Evolutionary conservation across 1,140 invertebrate species (phyloP).

Genomic region (Ruditapes philippinarum): DNA sequence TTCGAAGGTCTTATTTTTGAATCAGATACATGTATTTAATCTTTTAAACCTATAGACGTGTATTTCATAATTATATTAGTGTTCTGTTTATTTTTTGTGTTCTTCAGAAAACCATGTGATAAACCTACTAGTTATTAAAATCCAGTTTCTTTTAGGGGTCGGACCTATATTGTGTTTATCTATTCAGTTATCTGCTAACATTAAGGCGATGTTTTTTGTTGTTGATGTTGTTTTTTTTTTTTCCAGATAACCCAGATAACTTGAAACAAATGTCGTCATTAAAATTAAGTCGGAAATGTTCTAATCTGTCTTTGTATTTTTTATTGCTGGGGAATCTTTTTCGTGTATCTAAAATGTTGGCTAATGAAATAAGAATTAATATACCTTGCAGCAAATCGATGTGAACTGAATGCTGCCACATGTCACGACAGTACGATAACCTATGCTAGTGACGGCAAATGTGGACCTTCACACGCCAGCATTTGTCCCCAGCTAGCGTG

Average conservation of each 20-base stretch:
- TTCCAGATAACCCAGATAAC: too few species aligned
- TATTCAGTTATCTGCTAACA: too few species aligned
- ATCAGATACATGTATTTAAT: neutral
- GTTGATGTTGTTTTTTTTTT: too few species aligned
- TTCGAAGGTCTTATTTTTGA: neutral
- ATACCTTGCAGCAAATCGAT: slow-evolving; percentile 6
- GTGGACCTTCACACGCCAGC: neutral
- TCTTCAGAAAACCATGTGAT: too few species aligned
- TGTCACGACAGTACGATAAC: neutral
- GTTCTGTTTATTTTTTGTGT: too few species aligned
- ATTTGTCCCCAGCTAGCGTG: slow-evolving; percentile 29
- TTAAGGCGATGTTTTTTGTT: too few species aligned
- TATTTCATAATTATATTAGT: too few species aligned
- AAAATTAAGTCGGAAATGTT: neutral
- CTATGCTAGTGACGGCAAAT: neutral
- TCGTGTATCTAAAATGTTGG: neutral
- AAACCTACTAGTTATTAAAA: too few species aligned
- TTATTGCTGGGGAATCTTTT: neutral
- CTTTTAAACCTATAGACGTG: too few species aligned
- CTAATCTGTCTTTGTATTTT: neutral
- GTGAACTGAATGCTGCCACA: neutral
- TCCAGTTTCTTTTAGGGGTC: too few species aligned
- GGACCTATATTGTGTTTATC: too few species aligned
- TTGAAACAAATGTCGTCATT: neutral
- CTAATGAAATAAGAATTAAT: neutral